Evolutionary conservation across 2,113 vertebrate species (phyloP).

Genomic region (Periophthalmodon schlosseri): DNA sequence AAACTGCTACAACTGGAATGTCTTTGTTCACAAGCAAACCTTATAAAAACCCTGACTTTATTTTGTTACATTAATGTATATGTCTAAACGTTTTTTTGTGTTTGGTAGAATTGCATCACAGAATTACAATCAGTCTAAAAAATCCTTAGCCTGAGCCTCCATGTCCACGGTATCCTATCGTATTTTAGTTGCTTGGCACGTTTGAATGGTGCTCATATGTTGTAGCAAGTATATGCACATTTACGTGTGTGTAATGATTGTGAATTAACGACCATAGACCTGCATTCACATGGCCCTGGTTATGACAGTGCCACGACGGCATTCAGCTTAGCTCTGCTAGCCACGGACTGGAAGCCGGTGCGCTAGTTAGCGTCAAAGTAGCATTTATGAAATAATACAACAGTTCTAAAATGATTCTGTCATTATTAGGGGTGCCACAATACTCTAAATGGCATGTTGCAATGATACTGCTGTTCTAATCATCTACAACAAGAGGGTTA

Average conservation of each 20-base stretch:
- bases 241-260: not conserved
- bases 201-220: not conserved
- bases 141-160: not conserved
- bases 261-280: not conserved
- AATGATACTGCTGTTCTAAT: not conserved
- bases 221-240: not conserved
- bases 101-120: not conserved
- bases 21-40: not conserved
- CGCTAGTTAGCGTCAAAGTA: conserved; percentile 2
- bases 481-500: not conserved
- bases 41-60: not conserved
- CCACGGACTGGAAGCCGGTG: not conserved
- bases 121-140: not conserved
- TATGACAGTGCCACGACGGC: conserved; percentile 4
- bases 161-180: not conserved
- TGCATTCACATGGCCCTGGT: not conserved
- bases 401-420: not conserved
- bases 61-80: not conserved
- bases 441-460: not conserved
- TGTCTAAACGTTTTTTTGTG: not conserved
- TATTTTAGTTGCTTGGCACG: not conserved
- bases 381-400: not conserved
- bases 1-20: conserved; percentile 21
- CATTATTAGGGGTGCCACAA: not conserved
- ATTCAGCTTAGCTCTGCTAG: not conserved